Percentiles rank a stretch among this genome's conserved stretches.
phyloP scores from a whole-genome alignment of 2,113 vertebrate genomes.

The human region DNA sequence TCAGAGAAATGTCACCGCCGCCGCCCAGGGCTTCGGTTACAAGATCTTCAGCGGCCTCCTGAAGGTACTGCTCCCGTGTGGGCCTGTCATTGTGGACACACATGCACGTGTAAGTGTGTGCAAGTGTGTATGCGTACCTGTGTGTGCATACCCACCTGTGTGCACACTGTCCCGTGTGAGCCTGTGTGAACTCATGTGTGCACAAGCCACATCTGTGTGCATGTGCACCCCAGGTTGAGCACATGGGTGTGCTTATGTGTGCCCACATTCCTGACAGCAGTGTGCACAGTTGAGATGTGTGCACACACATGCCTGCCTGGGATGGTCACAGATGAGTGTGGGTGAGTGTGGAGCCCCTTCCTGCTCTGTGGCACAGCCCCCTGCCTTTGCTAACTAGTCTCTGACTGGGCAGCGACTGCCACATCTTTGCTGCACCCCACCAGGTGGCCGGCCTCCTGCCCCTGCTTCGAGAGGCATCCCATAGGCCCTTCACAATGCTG shows the following conservation, averaged over 20 bases:
- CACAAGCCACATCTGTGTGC: not conserved
- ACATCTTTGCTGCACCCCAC: not conserved
- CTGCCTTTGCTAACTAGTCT: not conserved
- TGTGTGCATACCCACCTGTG: not conserved
- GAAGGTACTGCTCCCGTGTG: slow-evolving; percentile 82
- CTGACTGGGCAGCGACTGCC: not conserved
- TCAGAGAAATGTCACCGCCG: slow-evolving; percentile 88
- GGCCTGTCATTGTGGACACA: not conserved
- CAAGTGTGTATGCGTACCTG: not conserved
- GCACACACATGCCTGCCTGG: not conserved
- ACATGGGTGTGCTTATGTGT: not conserved
- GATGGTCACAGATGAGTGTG: not conserved
- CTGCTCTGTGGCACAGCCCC: not conserved
- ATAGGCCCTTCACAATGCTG: slow-evolving; percentile 93
- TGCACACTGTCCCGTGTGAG: not conserved
- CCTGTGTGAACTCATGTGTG: not conserved
- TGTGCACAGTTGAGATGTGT: too few species aligned
- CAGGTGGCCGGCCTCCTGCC: slow-evolving; percentile 89
- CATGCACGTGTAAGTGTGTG: too few species aligned
- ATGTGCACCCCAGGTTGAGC: not conserved
- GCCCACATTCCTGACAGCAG: not conserved
- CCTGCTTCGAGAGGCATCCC: slow-evolving; percentile 81
- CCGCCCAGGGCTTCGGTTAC: slow-evolving; percentile 90
- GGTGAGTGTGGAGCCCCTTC: not conserved
- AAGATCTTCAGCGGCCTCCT: slow-evolving; percentile 89